Evolutionary conservation across 2,888 invertebrate species (phyloP), one percentile per base, ranked within the genome.

Genomic region (Laothoe populi): DNA sequence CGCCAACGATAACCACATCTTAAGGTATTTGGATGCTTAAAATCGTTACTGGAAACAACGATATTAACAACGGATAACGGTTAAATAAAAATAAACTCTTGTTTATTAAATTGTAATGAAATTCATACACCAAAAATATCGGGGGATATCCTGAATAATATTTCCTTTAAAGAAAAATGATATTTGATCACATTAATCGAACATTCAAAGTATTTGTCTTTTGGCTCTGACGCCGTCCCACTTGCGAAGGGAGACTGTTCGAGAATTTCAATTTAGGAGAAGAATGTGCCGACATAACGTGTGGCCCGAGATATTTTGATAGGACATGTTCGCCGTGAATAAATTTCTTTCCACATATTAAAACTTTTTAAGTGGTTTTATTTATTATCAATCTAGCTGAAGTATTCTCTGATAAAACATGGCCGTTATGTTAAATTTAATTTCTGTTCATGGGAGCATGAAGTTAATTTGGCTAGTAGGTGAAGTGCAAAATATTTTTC

Each of bases 181-280:
- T 87, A 88, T 87, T 84, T 81, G 83, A 87, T 84, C 79, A 76
- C 82, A 87, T 90, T 91, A 90, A 91, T 91, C 90, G 91, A 90
- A 90, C 86, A 86, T 88, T 87, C 86, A 80, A 83, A 83, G 83
- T 90, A 90, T 90, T 92, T 90, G 91, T 92, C 92, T 91, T 91
- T 88, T 85, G 86, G 87, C 87, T 87, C 83, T 84, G 88, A 88
- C 87, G 88, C 87, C 86, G 79, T 86, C 90, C 87, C 83, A 81
- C 80, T 80, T 74, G 78, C 81, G 84, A 83, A 85, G 86, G 89
- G 87, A 86, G 86, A 87, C 86, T 88, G 90, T 87, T 88, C 87
- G 89, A 92, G 93, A 93, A 93, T 93, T 93, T 92, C 93, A 93
- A 93, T 93, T 93, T 93, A 92, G 87, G 92, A 92, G 93, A 93